A percentile compares a stretch with the other conserved stretches of the same genome.
Conservation (phyloP, 2,888 invertebrate species). For the Drosophila parthenogenetica region DNA sequence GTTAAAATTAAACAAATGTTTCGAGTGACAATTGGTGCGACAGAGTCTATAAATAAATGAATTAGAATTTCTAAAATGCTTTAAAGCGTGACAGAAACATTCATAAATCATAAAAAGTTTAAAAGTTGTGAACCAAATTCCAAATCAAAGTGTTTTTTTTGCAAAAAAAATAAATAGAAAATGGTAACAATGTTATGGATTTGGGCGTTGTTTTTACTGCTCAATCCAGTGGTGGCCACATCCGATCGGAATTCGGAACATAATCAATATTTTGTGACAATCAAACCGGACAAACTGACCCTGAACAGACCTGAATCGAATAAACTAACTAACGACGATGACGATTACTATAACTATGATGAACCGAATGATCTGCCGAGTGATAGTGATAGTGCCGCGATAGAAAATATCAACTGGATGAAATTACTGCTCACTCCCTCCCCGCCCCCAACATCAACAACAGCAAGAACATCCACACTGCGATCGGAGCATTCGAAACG, state of each 20-base stretch:
- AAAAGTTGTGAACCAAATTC: neutral
- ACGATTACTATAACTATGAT: slow-evolving; percentile 44
- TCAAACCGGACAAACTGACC: slow-evolving; percentile 6
- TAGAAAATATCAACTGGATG: neutral
- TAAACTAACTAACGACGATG: slow-evolving; percentile 23
- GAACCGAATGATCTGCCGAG: slow-evolving; percentile 41
- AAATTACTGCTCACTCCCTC: neutral
- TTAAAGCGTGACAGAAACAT: slow-evolving; percentile 5
- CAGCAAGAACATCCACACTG: neutral
- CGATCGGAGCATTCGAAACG: slow-evolving; percentile 33
- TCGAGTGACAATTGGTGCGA: slow-evolving; percentile 16
- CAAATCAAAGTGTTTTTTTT: neutral
- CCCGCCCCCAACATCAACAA: neutral
- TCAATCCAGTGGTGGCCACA: slow-evolving; percentile 8
- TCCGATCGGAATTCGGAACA: slow-evolving; percentile 10
- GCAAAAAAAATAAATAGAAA: neutral
- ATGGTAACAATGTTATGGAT: slow-evolving; percentile 8
- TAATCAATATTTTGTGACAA: slow-evolving; percentile 1
- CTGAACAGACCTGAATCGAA: slow-evolving; percentile 3
- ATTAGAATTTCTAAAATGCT: slow-evolving; percentile 30
- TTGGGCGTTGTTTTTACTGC: slow-evolving; percentile 9
- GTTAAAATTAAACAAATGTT: slow-evolving; percentile 38
- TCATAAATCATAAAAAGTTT: neutral
- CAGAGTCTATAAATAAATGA: slow-evolving; percentile 27
- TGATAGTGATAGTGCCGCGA: slow-evolving; percentile 30